These are phyloP conservation scores for Xylocopa sonorina DNA, from an alignment of 1,140 invertebrate genomes.

Conservation along the genomic window DNA sequence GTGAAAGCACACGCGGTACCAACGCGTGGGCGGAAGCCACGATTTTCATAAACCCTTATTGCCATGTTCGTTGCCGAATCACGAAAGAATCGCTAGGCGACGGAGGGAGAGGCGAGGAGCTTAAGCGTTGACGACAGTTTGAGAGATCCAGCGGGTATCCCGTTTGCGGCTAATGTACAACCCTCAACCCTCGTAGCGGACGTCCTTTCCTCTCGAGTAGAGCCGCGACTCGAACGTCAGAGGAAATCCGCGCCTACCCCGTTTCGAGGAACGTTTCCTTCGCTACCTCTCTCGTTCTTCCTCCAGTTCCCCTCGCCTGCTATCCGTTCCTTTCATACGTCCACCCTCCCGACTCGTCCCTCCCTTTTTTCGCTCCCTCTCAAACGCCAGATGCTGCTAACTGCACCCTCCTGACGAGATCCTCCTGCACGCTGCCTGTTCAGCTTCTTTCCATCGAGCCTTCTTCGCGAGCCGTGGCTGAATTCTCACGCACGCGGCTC, in stretches of 20 bases:
- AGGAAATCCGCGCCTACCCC: conserved; percentile 36
- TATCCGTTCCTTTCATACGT: neutral
- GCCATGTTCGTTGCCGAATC: conserved; percentile 39
- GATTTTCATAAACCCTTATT: conserved; percentile 50
- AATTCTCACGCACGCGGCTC: conserved; percentile 23
- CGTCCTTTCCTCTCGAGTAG: conserved; percentile 27
- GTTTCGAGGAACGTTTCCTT: conserved; percentile 26
- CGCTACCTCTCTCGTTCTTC: neutral
- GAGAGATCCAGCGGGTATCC: conserved; percentile 62
- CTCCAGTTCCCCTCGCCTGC: conserved; percentile 27
- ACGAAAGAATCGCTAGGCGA: neutral
- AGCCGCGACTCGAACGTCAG: conserved; percentile 25
- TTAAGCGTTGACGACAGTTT: conserved; percentile 74
- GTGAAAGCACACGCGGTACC: no score
- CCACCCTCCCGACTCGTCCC: conserved; percentile 3
- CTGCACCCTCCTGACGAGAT: conserved; percentile 65
- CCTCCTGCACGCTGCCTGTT: conserved; percentile 23
- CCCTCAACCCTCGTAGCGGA: conserved; percentile 21
- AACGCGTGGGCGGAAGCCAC: neutral
- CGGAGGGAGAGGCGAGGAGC: conserved; percentile 6
- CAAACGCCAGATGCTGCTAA: conserved; percentile 70
- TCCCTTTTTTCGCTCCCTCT: conserved; percentile 45
- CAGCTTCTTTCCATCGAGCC: conserved; percentile 20
- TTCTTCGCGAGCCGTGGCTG: conserved; percentile 46
- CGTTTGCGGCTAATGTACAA: conserved; percentile 69